Evolutionary conservation across 2,888 invertebrate species (phyloP).

Genomic region (Rotaria macrura): DNA sequence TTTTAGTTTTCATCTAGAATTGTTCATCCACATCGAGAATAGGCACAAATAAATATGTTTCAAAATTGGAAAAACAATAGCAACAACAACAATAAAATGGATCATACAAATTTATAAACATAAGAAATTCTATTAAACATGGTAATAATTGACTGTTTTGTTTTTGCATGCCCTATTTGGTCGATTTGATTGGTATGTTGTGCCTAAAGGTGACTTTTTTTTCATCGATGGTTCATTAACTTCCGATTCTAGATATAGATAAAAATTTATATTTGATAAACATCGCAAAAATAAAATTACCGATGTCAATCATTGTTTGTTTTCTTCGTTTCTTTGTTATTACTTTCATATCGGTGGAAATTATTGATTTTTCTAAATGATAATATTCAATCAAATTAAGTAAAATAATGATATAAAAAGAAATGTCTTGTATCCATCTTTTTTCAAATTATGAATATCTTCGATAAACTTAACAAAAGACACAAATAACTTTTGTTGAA

Average conservation of each 20-base stretch:
- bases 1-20: neutral
- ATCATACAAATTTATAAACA: neutral
- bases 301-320: neutral
- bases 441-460: no score
- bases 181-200: neutral
- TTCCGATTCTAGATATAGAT: neutral
- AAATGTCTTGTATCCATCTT: no score
- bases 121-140: neutral
- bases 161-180: neutral
- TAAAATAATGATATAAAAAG: no score
- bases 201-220: neutral
- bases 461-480: no score
- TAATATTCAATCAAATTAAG: no score
- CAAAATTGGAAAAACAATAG: neutral
- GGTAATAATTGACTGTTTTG: neutral
- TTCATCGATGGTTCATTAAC: neutral
- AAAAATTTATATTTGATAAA: neutral
- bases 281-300: neutral
- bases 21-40: neutral
- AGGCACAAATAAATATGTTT: neutral
- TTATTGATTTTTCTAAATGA: neutral
- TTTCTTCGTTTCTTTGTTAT: neutral
- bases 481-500: no score
- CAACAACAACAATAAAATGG: neutral
- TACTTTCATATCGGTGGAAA: neutral